phyloP scores from a whole-genome alignment of 1,140 invertebrate genomes.

The Drosophila rhopaloa region DNA sequence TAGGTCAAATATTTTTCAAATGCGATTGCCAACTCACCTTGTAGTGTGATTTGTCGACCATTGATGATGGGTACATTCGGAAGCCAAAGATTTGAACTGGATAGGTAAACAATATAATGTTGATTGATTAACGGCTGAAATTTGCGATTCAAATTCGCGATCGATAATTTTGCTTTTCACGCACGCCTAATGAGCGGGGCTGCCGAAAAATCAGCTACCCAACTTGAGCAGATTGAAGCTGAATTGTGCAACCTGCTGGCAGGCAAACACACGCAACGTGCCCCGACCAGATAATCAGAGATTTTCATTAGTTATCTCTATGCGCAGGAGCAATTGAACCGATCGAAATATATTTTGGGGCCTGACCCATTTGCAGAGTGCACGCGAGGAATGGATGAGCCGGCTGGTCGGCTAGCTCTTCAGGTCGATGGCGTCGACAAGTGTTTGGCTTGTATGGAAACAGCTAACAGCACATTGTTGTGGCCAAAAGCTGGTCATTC shows the following conservation, averaged over 20 bases:
- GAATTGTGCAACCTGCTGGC: constrained; percentile 61
- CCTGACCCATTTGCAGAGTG: constrained; percentile 74
- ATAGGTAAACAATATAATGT: constrained; percentile 44
- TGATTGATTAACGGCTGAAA: constrained; percentile 55
- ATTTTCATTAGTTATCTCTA: constrained; percentile 63
- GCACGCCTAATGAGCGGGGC: constrained; percentile 42
- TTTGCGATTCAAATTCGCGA: constrained; percentile 54
- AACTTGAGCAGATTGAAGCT: constrained; percentile 59
- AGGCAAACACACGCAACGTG: constrained; percentile 66
- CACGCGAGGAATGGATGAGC: constrained; percentile 63
- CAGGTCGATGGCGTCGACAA: constrained; percentile 68
- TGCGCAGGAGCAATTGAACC: constrained; percentile 57
- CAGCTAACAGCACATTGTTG: constrained; percentile 31
- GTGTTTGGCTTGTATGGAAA: constrained; percentile 62
- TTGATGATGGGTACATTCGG: constrained; percentile 34
- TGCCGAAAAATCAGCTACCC: constrained; percentile 32
- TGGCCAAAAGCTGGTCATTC: constrained; percentile 58
- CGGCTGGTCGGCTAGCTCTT: constrained; percentile 35
- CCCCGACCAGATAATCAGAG: constrained; percentile 60
- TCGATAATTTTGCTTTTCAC: constrained; percentile 42
- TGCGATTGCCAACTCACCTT: constrained; percentile 14
- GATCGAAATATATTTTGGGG: constrained; percentile 23
- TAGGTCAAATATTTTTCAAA: background rate
- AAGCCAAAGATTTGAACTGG: constrained; percentile 7
- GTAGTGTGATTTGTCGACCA: constrained; percentile 4